phyloP scores from a whole-genome alignment of 92 coral and sea anemone genomes.

The Palythoa heliodiscus region DNA sequence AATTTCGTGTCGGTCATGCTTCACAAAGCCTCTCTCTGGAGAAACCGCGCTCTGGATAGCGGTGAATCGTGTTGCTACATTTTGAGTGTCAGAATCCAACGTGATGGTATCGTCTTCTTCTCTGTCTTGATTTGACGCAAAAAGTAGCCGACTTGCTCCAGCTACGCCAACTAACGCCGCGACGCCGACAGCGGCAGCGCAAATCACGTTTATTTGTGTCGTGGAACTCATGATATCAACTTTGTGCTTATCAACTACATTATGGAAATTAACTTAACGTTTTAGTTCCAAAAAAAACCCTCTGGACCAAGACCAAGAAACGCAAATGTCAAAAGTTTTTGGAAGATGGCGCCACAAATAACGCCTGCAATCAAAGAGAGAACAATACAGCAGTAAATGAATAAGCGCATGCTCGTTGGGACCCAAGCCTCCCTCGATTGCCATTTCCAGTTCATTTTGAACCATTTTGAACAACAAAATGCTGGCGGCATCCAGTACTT shows the following conservation, averaged over 20 bases:
- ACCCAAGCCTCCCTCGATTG: background rate
- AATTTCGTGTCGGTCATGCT: constrained; percentile 29
- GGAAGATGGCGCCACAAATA: constrained; percentile 84
- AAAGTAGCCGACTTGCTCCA: constrained; percentile 55
- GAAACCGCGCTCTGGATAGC: constrained; percentile 83
- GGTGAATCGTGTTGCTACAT: constrained; percentile 57
- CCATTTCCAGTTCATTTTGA: no score
- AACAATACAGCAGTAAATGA: background rate
- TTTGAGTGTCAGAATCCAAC: background rate
- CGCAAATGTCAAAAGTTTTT: constrained; percentile 27
- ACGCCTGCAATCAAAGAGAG: constrained; percentile 27
- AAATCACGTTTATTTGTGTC: constrained; percentile 70
- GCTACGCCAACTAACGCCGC: constrained; percentile 78
- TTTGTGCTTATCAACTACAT: background rate
- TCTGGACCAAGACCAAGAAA: background rate
- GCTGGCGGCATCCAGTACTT: constrained; percentile 76
- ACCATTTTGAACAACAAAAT: constrained; percentile 51
- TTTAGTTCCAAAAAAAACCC: background rate
- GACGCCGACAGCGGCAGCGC: constrained; percentile 94
- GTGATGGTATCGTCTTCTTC: constrained; percentile 4
- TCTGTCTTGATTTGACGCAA: constrained; percentile 6
- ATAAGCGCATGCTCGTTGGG: constrained; percentile 18
- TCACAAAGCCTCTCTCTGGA: constrained; percentile 55
- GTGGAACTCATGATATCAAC: constrained; percentile 66
- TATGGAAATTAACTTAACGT: background rate